Percentiles rank a stretch among this genome's conserved stretches.
Evolutionary conservation across 2,888 invertebrate genomes (phyloP).

Genomic region (Plagodis pulveraria): DNA sequence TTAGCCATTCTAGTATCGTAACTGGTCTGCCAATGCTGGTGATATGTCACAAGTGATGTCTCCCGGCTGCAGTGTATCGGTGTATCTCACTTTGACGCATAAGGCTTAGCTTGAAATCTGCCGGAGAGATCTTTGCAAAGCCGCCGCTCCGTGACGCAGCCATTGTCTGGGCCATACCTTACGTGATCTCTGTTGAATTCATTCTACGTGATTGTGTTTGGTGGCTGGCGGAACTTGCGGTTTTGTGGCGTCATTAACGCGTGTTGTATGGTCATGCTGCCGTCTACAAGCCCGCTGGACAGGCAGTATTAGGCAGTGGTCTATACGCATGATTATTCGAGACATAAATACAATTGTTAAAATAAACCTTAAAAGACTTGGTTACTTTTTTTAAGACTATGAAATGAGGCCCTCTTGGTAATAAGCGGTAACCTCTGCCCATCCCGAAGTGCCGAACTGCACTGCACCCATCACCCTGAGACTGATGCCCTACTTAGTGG

Average conservation of each 20-base stretch:
- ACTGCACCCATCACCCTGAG: slow-evolving; percentile 39
- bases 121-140: slow-evolving; percentile 20
- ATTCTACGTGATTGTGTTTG: slow-evolving; percentile 21
- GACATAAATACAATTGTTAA: too few species aligned
- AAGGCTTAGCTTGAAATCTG: slow-evolving; percentile 21
- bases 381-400: slow-evolving; percentile 5
- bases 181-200: slow-evolving; percentile 14
- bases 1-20: slow-evolving; percentile 22
- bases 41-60: slow-evolving; percentile 10
- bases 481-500: too few species aligned
- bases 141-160: slow-evolving; percentile 21
- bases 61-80: slow-evolving; percentile 4
- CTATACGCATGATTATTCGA: too few species aligned
- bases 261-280: neutral
- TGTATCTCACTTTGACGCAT: slow-evolving; percentile 22
- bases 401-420: slow-evolving; percentile 25
- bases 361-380: neutral
- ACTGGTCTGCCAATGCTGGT: slow-evolving; percentile 23
- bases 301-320: too few species aligned
- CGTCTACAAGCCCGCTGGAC: too few species aligned
- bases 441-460: too few species aligned
- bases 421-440: too few species aligned
- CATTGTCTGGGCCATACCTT: slow-evolving; percentile 5
- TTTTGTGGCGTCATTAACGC: neutral
- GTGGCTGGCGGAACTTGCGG: neutral